Evolutionary conservation across 2,888 invertebrate genomes (phyloP), one percentile per base, ranked within the genome.

Genomic region (Drosophila antonietae): DNA sequence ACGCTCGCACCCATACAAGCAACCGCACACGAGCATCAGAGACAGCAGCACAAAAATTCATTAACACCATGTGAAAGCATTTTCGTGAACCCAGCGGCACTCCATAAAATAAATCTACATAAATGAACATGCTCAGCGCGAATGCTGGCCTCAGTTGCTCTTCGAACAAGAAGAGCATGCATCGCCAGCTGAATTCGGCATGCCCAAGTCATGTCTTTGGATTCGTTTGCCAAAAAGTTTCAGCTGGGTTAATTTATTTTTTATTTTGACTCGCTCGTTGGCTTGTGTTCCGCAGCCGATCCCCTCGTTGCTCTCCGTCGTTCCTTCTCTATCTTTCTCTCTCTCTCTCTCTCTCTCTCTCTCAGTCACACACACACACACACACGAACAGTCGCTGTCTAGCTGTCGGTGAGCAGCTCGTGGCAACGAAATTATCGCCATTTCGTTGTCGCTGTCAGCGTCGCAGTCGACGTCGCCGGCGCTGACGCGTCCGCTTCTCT

Each of bases 371-470:
- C 7, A 14, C 37, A 43, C 64, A 15, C 7, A 14, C 37, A 43
- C 64, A 15, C 56, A 41, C 44, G 47, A 37, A 18, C 6, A 44
- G 31, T 56, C 41, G 8, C 41, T 41, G 58, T 53, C 31, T 31
- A 59, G 44, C 39, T 74, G 81, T 57, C 70, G 56, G 49, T 55
- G 82, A 52, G 58, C 64, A 67, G 74, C 83, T 86, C 87, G 81
- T 78, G 81, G 78, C 83, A 78, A 65, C 57, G 56, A 76, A 78
- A 83, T 85, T 83, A 85, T 86, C 83, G 73, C 75, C 73, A 81
- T 72, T 75, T 74, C 75, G 65, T 65, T 60, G 56, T 66, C 59
- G 53, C 20, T 15, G 53, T 15, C 23, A 10, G 53, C 35, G 52
- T 60, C 56, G 39, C 51, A 8, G 73, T 56, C 57, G 23, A 10